Evolutionary conservation across 30 jellyfish, hydroid and myxozoan genomes (phyloP).

Genomic region (Pseudorhiza aurosa): DNA sequence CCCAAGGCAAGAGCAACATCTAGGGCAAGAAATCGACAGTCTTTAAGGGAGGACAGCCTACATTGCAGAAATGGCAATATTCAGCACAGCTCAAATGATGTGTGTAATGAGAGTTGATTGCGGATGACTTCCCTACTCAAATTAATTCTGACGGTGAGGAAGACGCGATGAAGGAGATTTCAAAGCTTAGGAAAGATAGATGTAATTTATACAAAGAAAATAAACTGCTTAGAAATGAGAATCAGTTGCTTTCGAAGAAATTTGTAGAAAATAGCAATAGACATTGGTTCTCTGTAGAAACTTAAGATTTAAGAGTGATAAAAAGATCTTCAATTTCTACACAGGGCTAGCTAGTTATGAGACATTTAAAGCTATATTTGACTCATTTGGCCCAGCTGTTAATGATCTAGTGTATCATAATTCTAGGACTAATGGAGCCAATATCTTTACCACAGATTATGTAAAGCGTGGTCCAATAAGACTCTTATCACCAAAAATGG

Average conservation of each 20-base stretch:
- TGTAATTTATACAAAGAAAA: background rate
- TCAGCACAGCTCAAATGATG: no score
- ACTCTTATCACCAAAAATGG: conserved; percentile 8
- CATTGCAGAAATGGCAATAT: no score
- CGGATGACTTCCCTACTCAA: no score
- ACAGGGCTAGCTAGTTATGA: conserved; percentile 32
- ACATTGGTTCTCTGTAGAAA: no score
- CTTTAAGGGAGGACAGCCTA: no score
- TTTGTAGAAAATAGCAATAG: background rate
- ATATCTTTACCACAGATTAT: conserved; percentile 1
- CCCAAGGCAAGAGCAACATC: conserved; percentile 3
- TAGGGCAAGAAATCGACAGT: conserved; percentile 23
- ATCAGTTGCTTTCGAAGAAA: background rate
- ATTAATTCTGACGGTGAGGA: background rate
- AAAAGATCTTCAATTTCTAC: conserved; percentile 15
- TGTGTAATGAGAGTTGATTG: background rate
- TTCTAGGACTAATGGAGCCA: conserved; percentile 14
- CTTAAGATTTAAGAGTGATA: background rate
- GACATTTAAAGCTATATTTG: conserved; percentile 11
- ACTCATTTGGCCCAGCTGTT: conserved; percentile 28
- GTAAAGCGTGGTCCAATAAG: conserved; percentile 28
- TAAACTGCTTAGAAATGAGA: background rate
- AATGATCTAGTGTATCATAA: background rate
- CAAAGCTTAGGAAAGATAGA: background rate
- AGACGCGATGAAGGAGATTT: background rate